phyloP scores from a whole-genome alignment of 2,797 vertebrate genomes.

The Kryptopterus vitreolus region DNA sequence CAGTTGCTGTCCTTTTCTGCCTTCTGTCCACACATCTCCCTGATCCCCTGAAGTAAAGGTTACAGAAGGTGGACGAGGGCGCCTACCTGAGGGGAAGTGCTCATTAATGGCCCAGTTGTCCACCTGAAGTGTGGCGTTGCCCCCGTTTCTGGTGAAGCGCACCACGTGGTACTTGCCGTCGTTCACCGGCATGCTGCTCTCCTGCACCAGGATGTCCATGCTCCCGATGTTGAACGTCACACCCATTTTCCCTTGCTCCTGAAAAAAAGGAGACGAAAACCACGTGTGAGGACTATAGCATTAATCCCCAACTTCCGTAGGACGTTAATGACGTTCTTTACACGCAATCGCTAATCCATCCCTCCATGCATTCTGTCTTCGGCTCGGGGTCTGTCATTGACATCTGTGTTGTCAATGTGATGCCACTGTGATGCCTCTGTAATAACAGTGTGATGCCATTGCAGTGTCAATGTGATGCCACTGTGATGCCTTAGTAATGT shows the following conservation, averaged over 20 bases:
- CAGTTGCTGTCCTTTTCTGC: slow-evolving; percentile 57
- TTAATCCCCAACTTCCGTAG: neutral
- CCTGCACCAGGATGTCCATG: slow-evolving; percentile 91
- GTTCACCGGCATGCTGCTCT: slow-evolving; percentile 90
- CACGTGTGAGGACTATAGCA: neutral
- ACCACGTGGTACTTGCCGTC: slow-evolving; percentile 97
- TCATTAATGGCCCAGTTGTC: slow-evolving; percentile 98
- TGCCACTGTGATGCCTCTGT: no score
- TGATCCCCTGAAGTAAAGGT: slow-evolving; percentile 27
- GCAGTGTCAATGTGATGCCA: neutral
- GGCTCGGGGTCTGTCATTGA: slow-evolving; percentile 44
- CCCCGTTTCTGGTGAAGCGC: slow-evolving; percentile 94
- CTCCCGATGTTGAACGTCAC: slow-evolving; percentile 98
- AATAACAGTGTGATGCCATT: no score
- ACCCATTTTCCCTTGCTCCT: slow-evolving; percentile 97
- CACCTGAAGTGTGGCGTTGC: slow-evolving; percentile 96
- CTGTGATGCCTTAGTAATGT: neutral
- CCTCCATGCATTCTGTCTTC: slow-evolving; percentile 47
- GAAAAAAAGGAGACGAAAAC: slow-evolving; percentile 49
- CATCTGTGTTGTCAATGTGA: slow-evolving; percentile 43
- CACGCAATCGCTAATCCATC: slow-evolving; percentile 15
- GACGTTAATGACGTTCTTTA: neutral
- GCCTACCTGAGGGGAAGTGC: slow-evolving; percentile 93
- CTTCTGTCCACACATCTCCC: slow-evolving; percentile 37
- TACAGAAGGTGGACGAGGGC: slow-evolving; percentile 24